Base-by-base conservation (phyloP, 2,113 vertebrate genomes). In the Lepus europaeus region DNA sequence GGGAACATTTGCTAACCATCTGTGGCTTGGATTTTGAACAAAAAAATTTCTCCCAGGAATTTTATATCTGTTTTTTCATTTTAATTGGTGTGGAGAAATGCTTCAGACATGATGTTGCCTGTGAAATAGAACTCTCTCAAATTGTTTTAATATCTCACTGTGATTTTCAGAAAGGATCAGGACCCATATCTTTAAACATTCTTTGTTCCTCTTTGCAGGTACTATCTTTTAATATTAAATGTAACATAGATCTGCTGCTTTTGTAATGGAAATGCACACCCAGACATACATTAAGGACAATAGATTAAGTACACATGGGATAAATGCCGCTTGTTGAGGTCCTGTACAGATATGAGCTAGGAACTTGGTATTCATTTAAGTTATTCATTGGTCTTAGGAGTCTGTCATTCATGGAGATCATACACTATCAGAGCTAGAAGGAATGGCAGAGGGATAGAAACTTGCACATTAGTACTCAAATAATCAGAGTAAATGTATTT, bases 41-140 rank as follows among this genome's bases (percentile, higher is more conserved):
- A 81, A 96, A 93, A 66, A 45, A 45, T 45, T 93, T 95, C 72
- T 87, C 45, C 22, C 91, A 94, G 93, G 93, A 95, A 68, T 95
- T 96, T 83, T 89, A 39, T 91, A 86, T 90, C 78, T 45, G 39
- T 87, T 95, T 97, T 95, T 78, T 89, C 51, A 70, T 92, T 96
- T 96, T 94, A 95, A 94, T 79, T 95, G 39, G 36, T 56, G 49
- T 87, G 95, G 83, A 33, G 94, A 94, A 97, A 88, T 79, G 63
- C n/a, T 93, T 88, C 63, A 77, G 74, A 85, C 51, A 70, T 80
- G 77, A 96, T 93, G 5, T 85, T 93, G 20, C 45, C 56, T 89
- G 95, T 97, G 79, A 96, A 93, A 94, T 29, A 68, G 59, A 97
- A 94, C 89, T 70, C 36, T 93, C 66, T 39, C 36, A 94, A 83